Base-by-base conservation (phyloP, 2,797 vertebrate species). In the Fistularia tabacaria region DNA sequence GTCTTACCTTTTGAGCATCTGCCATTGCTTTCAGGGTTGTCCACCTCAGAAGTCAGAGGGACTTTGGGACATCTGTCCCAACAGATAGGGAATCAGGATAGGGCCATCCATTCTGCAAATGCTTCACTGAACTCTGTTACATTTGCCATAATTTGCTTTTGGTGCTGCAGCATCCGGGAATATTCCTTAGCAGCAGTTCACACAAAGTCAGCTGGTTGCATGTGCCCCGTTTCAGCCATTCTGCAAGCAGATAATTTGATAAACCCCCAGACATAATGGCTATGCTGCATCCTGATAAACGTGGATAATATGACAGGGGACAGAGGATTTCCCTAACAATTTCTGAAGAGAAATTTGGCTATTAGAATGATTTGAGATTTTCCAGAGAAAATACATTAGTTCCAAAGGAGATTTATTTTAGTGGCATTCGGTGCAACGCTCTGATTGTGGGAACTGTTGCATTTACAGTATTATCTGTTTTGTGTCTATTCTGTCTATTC, bases 1-100 rank as follows among this genome's bases (percentile, higher is more conserved):
- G 91, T 89, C 86, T 88, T 89, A 91, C 91, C 89, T 91, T 87
- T 57, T 60, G 72, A 91, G 87, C 90, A 91, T 92, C 90, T 93
- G 90, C 86, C 86, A 84, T 90, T 63, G 86, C 89, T 91, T 85
- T 83, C 85, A 88, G 88, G 87, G 85, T 81, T 62, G 67, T 89
- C 88, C 88, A 90, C 87, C 88, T 90, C 83, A 59, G 68, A 64
- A 90, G 86, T 88, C 85, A 75, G 73, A 71, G 78, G 82, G 85
- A 89, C 88, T 82, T 69, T 38, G 81, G 82, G 90, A 91, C 90
- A 92, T 92, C 91, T 91, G 90, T 91, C 89, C 85, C 84, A 76
- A 75, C 88, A 90, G 89, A 92, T 87, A 89, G 85, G 85, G 77
- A 90, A 87, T 87, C 84, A 76, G 84, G 82, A 87, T 81, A 82